Evolutionary conservation across 2,888 invertebrate species (phyloP), one percentile per base, ranked within the genome.

Genomic region (Drosophila subquinaria): DNA sequence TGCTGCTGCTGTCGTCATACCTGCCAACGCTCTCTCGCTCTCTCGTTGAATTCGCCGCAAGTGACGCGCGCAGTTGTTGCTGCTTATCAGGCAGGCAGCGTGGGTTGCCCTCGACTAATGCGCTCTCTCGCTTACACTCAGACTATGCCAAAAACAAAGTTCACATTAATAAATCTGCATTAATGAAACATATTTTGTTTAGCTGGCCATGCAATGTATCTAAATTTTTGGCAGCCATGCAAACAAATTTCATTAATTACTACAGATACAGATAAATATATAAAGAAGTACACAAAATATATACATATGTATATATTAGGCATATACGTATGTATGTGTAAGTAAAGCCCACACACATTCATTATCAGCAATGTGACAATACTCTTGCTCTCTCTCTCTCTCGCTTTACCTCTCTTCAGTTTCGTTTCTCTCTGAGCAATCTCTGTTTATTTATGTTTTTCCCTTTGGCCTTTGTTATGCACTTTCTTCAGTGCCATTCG

Each of bases 161-260:
- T 70, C 45, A 59, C 57, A 56, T 71, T 69, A 67, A 79, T 75
- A 70, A 77, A 77, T 77, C 63, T 78, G 77, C 75, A 77, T 77
- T 77, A 74, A 73, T 78, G 62, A 69, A 78, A 48, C 63, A 70
- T 67, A 74, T 66, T 56, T 65, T 64, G 57, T 59, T 75, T 67
- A 53, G 67, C 51, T 45, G 40, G 10, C 15, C 50, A 30, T 55
- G 53, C 73, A 70, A 64, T 77, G 40, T 74, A 77, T 74, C 77
- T 67, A 40, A 8, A 61, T 61, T 74, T 78, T 74, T 77, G 79
- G 79, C 74, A 73, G 73, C 35, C 43, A 79, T 45, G 59, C 78
- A 60, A 80, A 80, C 69, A 69, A 69, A 75, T 81, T 77, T 73
- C 63, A 79, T 79, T 87, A 85, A 82, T 85, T 79, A 63, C 52